These are phyloP conservation scores for Leptothorax acervorum DNA, from an alignment of 2,888 invertebrate species.

Conservation along the genomic window DNA sequence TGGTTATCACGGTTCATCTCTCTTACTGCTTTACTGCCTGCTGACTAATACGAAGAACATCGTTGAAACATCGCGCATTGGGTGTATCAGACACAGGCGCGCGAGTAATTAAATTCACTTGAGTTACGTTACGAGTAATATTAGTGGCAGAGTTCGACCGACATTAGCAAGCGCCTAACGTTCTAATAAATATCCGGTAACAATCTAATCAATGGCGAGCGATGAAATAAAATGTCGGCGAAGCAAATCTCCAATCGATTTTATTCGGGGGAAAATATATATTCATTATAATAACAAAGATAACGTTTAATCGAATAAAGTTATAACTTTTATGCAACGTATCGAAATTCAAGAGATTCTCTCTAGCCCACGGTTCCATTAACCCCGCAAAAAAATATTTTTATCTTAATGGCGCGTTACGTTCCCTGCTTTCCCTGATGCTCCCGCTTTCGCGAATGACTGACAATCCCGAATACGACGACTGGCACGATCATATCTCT, in stretches of 20 bases:
- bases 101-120: slow-evolving; percentile 32
- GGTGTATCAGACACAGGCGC: neutral
- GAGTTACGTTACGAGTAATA: neutral
- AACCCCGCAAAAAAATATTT: neutral
- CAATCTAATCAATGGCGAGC: neutral
- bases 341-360: neutral
- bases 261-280: neutral
- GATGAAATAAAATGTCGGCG: slow-evolving; percentile 3
- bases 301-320: neutral
- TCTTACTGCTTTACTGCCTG: neutral
- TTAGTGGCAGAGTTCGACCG: neutral
- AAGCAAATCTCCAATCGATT: neutral
- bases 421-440: neutral
- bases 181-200: slow-evolving; percentile 33
- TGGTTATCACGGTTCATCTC: slow-evolving; percentile 19
- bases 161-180: neutral
- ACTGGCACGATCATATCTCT: slow-evolving; percentile 36
- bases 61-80: neutral
- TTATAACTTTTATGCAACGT: slow-evolving; percentile 50
- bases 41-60: slow-evolving; percentile 21
- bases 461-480: slow-evolving; percentile 13
- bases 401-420: neutral
- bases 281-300: neutral
- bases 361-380: neutral
- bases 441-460: neutral